Evolutionary conservation across 2,888 invertebrate species (phyloP).

Genomic region (Amiota mariae): DNA sequence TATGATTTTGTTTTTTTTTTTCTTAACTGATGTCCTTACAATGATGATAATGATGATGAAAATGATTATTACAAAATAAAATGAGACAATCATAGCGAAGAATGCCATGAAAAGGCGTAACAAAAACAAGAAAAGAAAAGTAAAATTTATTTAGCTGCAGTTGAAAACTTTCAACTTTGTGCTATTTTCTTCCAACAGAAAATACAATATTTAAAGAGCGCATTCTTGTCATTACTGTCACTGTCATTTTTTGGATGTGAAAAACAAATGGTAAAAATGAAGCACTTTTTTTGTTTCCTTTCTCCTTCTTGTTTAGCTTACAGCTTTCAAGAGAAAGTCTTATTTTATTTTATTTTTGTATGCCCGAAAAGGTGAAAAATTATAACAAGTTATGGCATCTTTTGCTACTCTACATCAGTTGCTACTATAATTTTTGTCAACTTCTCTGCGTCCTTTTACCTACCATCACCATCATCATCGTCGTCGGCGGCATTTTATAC

Average conservation of each 20-base stretch:
- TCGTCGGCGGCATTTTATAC: neutral
- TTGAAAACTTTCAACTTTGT: slow-evolving; percentile 15
- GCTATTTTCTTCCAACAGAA: neutral
- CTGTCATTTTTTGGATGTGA: too few species aligned
- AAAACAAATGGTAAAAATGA: neutral
- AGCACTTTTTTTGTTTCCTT: neutral
- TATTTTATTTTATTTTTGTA: too few species aligned
- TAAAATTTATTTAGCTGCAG: slow-evolving; percentile 13
- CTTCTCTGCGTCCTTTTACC: neutral
- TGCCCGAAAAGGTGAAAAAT: slow-evolving; percentile 6
- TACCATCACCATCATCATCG: neutral
- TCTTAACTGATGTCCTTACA: slow-evolving; percentile 8
- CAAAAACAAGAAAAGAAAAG: neutral
- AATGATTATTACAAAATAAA: slow-evolving; percentile 7
- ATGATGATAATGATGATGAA: too few species aligned
- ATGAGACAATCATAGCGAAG: slow-evolving; percentile 1
- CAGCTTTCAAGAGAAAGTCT: neutral
- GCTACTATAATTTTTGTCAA: too few species aligned
- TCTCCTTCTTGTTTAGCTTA: neutral
- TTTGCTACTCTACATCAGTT: too few species aligned
- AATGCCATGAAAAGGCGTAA: neutral
- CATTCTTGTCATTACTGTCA: too few species aligned
- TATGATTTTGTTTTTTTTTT: slow-evolving; percentile 9
- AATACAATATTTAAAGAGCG: too few species aligned
- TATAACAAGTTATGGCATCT: neutral